Base-by-base conservation (phyloP, 2,888 invertebrate species). In the Drosophila suboccidentalis region DNA sequence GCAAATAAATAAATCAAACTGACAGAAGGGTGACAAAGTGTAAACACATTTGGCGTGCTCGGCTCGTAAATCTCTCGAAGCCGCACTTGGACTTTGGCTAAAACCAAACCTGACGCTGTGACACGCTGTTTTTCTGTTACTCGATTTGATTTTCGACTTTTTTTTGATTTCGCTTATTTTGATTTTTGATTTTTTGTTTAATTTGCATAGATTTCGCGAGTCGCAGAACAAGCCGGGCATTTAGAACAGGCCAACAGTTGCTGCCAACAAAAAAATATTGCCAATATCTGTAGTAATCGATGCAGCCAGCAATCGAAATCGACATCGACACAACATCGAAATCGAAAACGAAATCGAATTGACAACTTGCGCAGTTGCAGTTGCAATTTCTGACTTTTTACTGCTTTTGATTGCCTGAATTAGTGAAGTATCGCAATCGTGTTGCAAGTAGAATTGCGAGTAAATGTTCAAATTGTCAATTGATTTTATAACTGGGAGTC, bases 21-120 rank as follows among this genome's bases (percentile, higher is more conserved):
- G 89, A 89, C 90, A 91, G 90, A 90, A 91, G 90, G 91, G 90
- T 91, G 90, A 91, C 90, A 91, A 91, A 91, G 90, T 91, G 91
- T 91, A 91, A 91, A 91, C 90, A 91, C 90, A 89, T 90, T 90
- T 89, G 87, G 90, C 88, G 81, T 80, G 89, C 82, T 78, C 87
- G 79, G 78, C 85, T 87, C 86, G 90, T 89, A 89, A 89, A 89
- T 89, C 90, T 89, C 77, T 62, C 26, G 67, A 70, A 75, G 79
- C 75, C 81, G 76, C 82, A 82, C 43, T 79, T 76, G 83, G 88
- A 88, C 86, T 78, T 87, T 82, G 82, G 75, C 80, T 84, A 82
- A 82, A 76, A 61, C 68, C 77, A 71, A 74, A 65, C 57, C 69
- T 85, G 87, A 75, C 75, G 75, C 57, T 57, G 66, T 63, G 73